Conservation (phyloP, 2,113 vertebrate species). For the Aleadryas rufinucha region DNA sequence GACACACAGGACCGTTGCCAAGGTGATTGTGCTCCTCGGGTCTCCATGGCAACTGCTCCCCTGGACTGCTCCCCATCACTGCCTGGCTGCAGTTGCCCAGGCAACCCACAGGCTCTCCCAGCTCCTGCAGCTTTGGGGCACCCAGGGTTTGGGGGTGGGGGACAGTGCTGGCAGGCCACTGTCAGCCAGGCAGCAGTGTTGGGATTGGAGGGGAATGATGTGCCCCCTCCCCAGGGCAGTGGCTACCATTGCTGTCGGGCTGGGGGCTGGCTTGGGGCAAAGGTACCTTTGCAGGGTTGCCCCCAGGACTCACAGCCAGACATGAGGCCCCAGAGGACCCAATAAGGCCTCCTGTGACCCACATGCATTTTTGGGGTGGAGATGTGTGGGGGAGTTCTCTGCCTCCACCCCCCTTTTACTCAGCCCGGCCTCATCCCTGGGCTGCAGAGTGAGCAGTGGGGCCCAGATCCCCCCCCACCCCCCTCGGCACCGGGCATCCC, state of each 20-base stretch:
- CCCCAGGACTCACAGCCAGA: background rate
- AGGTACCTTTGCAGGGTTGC: background rate
- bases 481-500: background rate
- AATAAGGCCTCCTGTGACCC: background rate
- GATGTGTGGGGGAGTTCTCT: background rate
- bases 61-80: constrained; percentile 36
- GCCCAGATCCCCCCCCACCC: background rate
- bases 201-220: background rate
- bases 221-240: background rate
- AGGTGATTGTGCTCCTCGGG: background rate
- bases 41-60: constrained; percentile 49
- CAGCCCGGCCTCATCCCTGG: background rate
- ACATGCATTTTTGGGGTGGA: fast-evolving
- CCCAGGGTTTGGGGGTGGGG: background rate
- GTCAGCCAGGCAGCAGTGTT: background rate
- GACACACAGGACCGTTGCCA: background rate
- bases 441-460: constrained; percentile 27
- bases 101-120: constrained; percentile 3
- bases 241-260: background rate
- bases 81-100: constrained; percentile 53
- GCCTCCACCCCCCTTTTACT: background rate
- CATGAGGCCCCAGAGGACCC: background rate
- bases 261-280: background rate
- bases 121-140: background rate
- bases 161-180: background rate